These are phyloP conservation scores for Clarias laeviceps DNA, from an alignment of 2,797 vertebrate species.

Conservation along the genomic window DNA sequence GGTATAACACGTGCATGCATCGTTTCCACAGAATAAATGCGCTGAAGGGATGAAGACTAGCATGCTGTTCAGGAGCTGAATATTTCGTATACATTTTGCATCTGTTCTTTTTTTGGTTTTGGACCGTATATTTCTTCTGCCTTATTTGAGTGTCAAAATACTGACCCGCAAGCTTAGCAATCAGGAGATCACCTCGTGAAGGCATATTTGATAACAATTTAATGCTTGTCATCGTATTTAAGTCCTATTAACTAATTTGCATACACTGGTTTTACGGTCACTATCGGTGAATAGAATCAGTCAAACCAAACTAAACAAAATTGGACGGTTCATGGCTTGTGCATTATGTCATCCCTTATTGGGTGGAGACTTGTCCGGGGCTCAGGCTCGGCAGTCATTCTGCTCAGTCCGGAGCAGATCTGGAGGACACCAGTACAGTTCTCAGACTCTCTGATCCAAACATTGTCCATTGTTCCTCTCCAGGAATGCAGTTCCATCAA, in stretches of 20 bases:
- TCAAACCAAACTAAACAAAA: slow-evolving; percentile 17
- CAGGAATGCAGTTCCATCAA: slow-evolving; percentile 42
- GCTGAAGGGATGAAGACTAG: slow-evolving; percentile 22
- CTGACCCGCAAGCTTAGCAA: slow-evolving; percentile 24
- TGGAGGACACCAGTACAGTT: neutral
- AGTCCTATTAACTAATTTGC: slow-evolving; percentile 38
- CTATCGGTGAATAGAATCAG: slow-evolving; percentile 31
- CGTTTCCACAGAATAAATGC: slow-evolving; percentile 14
- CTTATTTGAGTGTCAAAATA: neutral
- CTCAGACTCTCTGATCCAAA: slow-evolving; percentile 18
- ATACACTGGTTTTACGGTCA: slow-evolving; percentile 28
- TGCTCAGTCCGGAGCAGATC: slow-evolving; percentile 4
- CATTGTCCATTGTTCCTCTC: slow-evolving; percentile 36
- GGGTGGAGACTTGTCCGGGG: slow-evolving; percentile 21
- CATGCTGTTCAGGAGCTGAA: slow-evolving; percentile 42
- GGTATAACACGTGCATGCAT: slow-evolving; percentile 4
- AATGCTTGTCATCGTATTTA: slow-evolving; percentile 23
- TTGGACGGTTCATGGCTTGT: slow-evolving; percentile 2
- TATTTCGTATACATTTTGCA: slow-evolving; percentile 17
- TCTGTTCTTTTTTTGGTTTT: slow-evolving; percentile 25
- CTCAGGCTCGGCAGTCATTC: slow-evolving; percentile 21
- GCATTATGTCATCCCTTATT: slow-evolving; percentile 6
- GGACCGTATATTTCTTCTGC: slow-evolving; percentile 9
- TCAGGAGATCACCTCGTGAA: slow-evolving; percentile 47
- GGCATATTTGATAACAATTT: slow-evolving; percentile 49